These are phyloP conservation scores for Thymelicus acteon DNA, from an alignment of 2,888 invertebrate genomes.

Conservation along the genomic window DNA sequence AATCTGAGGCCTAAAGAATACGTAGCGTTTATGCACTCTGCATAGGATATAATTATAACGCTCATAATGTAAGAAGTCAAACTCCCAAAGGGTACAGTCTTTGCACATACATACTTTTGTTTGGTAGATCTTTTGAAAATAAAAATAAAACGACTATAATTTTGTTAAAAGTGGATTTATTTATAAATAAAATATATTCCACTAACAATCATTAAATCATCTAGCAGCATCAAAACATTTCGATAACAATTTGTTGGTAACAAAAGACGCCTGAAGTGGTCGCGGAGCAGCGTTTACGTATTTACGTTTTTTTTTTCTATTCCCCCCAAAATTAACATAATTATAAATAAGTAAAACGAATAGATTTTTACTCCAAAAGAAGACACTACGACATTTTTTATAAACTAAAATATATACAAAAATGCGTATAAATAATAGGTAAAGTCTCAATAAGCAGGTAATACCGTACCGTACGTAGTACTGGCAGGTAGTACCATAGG, in stretches of 20 bases:
- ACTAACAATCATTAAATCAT: conserved; percentile 71
- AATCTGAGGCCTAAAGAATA: too few species aligned
- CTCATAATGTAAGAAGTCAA: too few species aligned
- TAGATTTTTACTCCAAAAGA: conserved; percentile 51
- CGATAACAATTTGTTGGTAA: conserved; percentile 53
- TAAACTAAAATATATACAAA: conserved; percentile 32
- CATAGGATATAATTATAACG: too few species aligned
- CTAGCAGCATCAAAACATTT: conserved; percentile 61
- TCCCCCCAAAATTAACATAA: conserved; percentile 36
- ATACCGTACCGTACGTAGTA: too few species aligned
- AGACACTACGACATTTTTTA: conserved; percentile 17
- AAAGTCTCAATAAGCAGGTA: background rate
- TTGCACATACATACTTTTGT: too few species aligned
- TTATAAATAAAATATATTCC: conserved; percentile 77
- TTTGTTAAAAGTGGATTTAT: conserved; percentile 43
- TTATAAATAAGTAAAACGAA: conserved; percentile 41
- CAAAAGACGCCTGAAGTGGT: conserved; percentile 43
- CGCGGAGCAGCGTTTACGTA: conserved; percentile 8
- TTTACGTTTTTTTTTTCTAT: conserved; percentile 45
- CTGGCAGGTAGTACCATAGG: conserved; percentile 1
- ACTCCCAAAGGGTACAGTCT: too few species aligned
- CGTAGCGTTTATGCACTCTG: too few species aligned
- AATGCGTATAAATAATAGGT: conserved; percentile 24
- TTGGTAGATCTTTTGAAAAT: conserved; percentile 9
- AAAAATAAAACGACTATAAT: conserved; percentile 37